phyloP scores from a whole-genome alignment of 2,797 vertebrate species.

The Lemur catta region DNA sequence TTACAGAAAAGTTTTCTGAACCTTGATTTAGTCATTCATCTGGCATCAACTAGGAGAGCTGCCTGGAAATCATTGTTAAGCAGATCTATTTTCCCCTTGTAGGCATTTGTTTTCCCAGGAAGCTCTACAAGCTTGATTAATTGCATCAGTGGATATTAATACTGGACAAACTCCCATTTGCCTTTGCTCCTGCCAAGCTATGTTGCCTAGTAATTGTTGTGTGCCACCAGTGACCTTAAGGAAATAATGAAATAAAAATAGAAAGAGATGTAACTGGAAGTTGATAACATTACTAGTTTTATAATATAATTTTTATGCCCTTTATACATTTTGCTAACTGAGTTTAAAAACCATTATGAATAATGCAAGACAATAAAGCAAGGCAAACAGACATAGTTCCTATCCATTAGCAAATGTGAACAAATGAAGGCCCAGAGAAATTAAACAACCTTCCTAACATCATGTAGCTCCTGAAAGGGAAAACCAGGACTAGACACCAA shows the following conservation, averaged over 20 bases:
- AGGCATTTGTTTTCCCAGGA: conserved; percentile 37
- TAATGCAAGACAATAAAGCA: background rate
- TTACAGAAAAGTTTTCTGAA: background rate
- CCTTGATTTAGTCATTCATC: background rate
- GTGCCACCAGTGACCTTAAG: background rate
- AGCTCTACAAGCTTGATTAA: conserved; percentile 48
- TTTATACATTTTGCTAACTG: conserved; percentile 45
- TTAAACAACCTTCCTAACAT: background rate
- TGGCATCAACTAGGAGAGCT: background rate
- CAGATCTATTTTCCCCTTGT: background rate
- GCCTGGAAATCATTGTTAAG: conserved; percentile 24
- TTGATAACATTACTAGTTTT: conserved; percentile 52
- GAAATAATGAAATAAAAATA: conserved; percentile 42
- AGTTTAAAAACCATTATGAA: conserved; percentile 51
- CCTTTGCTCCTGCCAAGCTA: background rate
- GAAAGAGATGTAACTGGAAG: conserved; percentile 2
- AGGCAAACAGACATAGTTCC: background rate
- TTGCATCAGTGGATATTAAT: conserved; percentile 39
- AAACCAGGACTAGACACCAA: background rate
- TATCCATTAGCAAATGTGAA: conserved; percentile 30
- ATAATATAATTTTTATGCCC: conserved; percentile 43
- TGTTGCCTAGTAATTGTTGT: background rate
- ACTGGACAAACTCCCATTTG: conserved; percentile 21
- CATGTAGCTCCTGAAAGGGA: background rate
- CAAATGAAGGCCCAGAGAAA: conserved; percentile 27